Base-by-base conservation (phyloP, 2,113 vertebrate species). In the Litocranius walleri region DNA sequence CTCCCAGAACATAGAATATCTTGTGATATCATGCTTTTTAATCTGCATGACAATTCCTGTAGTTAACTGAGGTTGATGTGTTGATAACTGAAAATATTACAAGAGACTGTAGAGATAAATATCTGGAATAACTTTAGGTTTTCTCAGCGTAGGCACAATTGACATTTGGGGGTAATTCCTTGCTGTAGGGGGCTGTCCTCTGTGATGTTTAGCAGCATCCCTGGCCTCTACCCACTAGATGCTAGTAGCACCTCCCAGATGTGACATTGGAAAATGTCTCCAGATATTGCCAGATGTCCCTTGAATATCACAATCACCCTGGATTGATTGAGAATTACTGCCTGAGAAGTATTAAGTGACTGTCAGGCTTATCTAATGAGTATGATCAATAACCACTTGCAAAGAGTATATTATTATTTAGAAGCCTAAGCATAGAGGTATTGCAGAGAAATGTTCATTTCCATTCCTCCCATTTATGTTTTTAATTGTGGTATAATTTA, bases 391-490 rank as follows among this genome's bases (percentile, higher is more conserved):
- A 45, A 19, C 36, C 67, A 23, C 48, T 82, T 86, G 3, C 33
- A 74, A 57, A 80, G 7, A 4, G 1, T 17, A 1, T 27, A 5
- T 71, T 50, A 50, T 43, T 43, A n/a, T 61, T 50, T 85, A 27
- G 33, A 83, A 43, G 48, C 33, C 0, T 45, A 43, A 6, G 0
- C 30, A 2, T 36, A 64, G 56, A 67, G 1, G 7, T 15, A 2
- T 21, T 30, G 23, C 33, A 29, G 21, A 9, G 10, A 27, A 56
- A 61, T 13, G 11, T 57, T 90, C 21, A 3, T 82, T 52, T 56
- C 78, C 36, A 48, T 59, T 83, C 27, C 52, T 94, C 54, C 27
- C 11, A 7, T 36, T 23, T 87, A 45, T 81, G 57, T 50, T 89
- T 91, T 17, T 9, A 64, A 77, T 71, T 67, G 21, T 25, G 33